Conservation (phyloP, 2,113 vertebrate species). For the Paralichthys olivaceus region DNA sequence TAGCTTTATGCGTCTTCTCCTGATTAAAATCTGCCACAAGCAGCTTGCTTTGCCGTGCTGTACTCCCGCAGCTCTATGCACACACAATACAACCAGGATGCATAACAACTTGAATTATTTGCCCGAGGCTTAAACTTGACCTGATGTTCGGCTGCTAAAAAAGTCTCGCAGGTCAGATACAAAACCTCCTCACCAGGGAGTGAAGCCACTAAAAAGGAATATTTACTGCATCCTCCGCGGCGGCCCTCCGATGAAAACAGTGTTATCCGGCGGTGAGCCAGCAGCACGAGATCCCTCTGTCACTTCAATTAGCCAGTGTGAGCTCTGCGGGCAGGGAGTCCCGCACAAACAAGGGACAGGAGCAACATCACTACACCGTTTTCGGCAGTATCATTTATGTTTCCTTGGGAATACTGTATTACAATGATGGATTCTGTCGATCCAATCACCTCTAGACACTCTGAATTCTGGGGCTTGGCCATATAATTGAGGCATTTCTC, state of each 20-base stretch:
- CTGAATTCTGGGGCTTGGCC: not conserved
- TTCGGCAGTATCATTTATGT: not conserved
- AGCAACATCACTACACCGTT: constrained; percentile 30
- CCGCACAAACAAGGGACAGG: constrained; percentile 50
- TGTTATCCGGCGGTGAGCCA: constrained; percentile 54
- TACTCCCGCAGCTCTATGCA: not conserved
- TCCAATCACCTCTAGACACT: constrained; percentile 9
- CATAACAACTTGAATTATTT: constrained; percentile 24
- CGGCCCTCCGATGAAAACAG: constrained; percentile 36
- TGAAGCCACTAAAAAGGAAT: constrained; percentile 34
- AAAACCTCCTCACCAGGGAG: constrained; percentile 5
- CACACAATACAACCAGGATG: constrained; percentile 13
- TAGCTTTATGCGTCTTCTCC: not conserved
- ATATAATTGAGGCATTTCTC: constrained; percentile 27
- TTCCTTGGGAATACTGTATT: not conserved
- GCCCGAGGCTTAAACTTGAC: constrained; percentile 50
- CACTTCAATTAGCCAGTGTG: constrained; percentile 67
- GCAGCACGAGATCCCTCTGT: constrained; percentile 57
- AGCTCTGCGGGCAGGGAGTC: constrained; percentile 56
- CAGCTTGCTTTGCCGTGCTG: constrained; percentile 5
- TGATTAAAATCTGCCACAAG: not conserved
- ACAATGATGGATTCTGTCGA: not conserved
- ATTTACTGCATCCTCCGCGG: constrained; percentile 32
- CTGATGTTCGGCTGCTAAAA: constrained; percentile 32
- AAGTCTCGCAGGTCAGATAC: constrained; percentile 24